phyloP scores from a whole-genome alignment of 2,797 vertebrate species.

The Rhynchonycteris naso region DNA sequence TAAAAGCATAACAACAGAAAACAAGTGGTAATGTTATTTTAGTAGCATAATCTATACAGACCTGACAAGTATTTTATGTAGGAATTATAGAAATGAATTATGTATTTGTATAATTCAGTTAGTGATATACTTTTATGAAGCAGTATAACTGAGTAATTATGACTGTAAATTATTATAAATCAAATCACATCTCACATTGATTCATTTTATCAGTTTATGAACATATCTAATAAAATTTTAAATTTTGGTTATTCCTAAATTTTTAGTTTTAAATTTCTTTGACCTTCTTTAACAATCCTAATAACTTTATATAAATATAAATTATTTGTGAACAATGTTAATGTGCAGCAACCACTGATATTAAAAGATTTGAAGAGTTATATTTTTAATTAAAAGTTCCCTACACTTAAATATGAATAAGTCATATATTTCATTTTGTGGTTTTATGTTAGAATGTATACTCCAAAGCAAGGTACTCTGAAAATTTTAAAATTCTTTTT shows the following conservation, averaged over 20 bases:
- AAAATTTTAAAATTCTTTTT: conserved; percentile 65
- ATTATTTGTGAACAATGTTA: background rate
- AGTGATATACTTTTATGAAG: background rate
- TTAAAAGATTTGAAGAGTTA: background rate
- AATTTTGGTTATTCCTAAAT: background rate
- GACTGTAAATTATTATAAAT: background rate
- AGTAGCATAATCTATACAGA: background rate
- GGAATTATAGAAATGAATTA: background rate
- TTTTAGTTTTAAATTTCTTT: conserved; percentile 29
- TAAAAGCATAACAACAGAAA: background rate
- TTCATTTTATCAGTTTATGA: conserved; percentile 7
- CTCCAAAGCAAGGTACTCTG: conserved; percentile 37
- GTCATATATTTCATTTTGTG: background rate
- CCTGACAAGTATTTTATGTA: background rate
- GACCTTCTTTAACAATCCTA: background rate
- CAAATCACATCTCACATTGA: background rate
- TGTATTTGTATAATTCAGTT: background rate
- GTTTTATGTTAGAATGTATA: background rate
- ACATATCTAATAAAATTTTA: conserved; percentile 16
- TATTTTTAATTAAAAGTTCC: background rate
- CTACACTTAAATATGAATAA: background rate
- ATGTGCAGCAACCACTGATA: background rate
- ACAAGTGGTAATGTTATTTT: background rate
- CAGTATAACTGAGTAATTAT: background rate
- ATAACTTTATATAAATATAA: background rate